Base-by-base conservation (phyloP, 2,888 invertebrate species). In the Erannis defoliaria region DNA sequence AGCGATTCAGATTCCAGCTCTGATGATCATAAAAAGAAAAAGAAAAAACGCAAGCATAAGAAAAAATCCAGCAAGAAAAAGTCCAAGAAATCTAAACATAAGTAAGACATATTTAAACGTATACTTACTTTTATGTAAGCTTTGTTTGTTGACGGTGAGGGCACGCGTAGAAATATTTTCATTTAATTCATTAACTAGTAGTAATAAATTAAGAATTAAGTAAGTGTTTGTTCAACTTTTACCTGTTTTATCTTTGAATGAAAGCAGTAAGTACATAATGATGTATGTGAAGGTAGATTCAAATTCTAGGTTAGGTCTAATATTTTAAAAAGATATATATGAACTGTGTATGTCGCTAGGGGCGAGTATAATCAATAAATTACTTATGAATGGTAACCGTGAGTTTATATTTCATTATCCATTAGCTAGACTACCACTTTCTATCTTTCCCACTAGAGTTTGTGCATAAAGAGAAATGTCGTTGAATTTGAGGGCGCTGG, bases 61-160 rank as follows among this genome's bases (percentile, higher is more conserved):
- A 96, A 95, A 75, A 95, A 95, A 74, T 94, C 95, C 23, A 93
- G 94, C 73, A 96, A 95, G 80, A 96, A 96, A 82, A 96, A 95
- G 88, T 65, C 69, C 33, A 96, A 96, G 83, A 96, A 96, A 84
- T 94, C 94, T 66, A 93, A 92, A 76, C 90, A 92, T 82, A 92
- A 92, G 84, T 91, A 85, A 81, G 48, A 42, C 3, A 1, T 23
- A 14, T 18, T 46, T n/a, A 19, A 16, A 31, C 14, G 0, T 18
- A 29, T 12, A 31, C 29, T 29, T 46, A 31, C 46, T 31, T 16
- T 45, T 29, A 45, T 29, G 26, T 29, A 18, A 45, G 10, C 29
- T 55, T 51, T 16, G 42, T 66, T 48, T 50, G 50, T 59, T 26
- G 23, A 33, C 33, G 46, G 38, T 55, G 45, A 53, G 50, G 43